Percentiles rank a stretch among this genome's conserved stretches.
Conservation (phyloP, 2,113 vertebrate genomes). For the Rutilus rutilus region DNA sequence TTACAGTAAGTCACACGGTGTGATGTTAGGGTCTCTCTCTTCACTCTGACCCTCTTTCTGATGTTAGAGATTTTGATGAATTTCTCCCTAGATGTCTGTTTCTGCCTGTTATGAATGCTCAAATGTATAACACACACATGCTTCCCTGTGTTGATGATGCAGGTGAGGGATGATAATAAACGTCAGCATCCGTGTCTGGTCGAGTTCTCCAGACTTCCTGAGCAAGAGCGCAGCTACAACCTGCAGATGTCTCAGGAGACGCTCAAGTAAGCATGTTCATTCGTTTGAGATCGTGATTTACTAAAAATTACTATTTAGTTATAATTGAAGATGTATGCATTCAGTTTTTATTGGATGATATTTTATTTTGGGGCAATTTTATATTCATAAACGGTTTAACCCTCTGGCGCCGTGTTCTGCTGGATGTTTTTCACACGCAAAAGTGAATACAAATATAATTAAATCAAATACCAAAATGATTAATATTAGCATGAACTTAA, state of each 20-base stretch:
- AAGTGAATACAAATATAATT: too few species aligned
- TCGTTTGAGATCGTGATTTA: background rate
- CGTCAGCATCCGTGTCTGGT: conserved; percentile 95
- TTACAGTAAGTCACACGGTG: background rate
- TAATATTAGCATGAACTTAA: too few species aligned
- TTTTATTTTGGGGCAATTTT: too few species aligned
- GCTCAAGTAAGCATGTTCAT: conserved; percentile 82
- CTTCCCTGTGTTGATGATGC: background rate
- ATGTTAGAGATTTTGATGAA: background rate
- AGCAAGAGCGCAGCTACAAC: conserved; percentile 96
- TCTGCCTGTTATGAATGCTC: background rate
- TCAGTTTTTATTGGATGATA: too few species aligned
- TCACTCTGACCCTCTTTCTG: background rate
- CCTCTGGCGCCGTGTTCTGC: too few species aligned
- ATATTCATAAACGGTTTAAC: too few species aligned
- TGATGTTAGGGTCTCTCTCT: background rate
- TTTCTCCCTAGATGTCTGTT: background rate
- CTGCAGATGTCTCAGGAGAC: conserved; percentile 97
- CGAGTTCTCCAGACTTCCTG: conserved; percentile 91
- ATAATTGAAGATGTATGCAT: background rate
- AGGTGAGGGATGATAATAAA: conserved; percentile 96
- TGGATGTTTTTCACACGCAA: too few species aligned
- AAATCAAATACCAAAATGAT: too few species aligned
- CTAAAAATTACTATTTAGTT: background rate
- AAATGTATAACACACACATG: background rate